Evolutionary conservation across 1,140 invertebrate species (phyloP).

Genomic region (Euborellia annulipes): DNA sequence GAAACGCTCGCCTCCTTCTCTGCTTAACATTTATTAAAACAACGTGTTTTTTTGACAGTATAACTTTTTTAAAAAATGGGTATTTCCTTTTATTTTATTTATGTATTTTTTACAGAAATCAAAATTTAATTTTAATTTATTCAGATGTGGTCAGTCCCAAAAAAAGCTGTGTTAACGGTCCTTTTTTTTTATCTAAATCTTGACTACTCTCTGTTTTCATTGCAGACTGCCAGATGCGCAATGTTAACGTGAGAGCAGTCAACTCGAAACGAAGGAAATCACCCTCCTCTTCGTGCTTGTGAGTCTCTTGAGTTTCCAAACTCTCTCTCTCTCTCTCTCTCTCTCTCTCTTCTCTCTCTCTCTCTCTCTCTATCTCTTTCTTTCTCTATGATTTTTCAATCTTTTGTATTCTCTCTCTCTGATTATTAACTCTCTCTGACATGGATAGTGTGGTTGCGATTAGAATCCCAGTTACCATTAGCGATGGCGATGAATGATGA

Average conservation of each 20-base stretch:
- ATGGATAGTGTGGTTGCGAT: slow-evolving; percentile 12
- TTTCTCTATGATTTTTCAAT: not conserved
- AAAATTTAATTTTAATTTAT: no score
- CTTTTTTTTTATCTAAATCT: slow-evolving; percentile 9
- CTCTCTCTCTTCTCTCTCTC: slow-evolving; percentile 4
- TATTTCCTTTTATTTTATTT: no score
- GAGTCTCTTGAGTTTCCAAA: slow-evolving; percentile 40
- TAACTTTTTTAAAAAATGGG: no score
- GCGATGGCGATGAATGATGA: not conserved
- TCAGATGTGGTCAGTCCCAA: not conserved
- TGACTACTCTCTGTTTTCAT: slow-evolving; percentile 35
- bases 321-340: slow-evolving; percentile 17
- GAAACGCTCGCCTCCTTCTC: no score
- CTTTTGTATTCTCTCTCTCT: not conserved
- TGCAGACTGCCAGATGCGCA: slow-evolving; percentile 58
- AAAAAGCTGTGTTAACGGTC: not conserved
- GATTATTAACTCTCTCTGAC: slow-evolving; percentile 3
- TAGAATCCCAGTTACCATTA: slow-evolving; percentile 9
- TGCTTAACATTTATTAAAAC: no score
- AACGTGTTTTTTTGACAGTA: no score
- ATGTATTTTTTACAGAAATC: no score
- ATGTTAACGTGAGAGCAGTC: slow-evolving; percentile 58
- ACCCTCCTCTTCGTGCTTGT: slow-evolving; percentile 50
- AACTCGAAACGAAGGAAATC: slow-evolving; percentile 53
- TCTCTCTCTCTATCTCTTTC: slow-evolving; percentile 11